Base-by-base conservation (phyloP, 92 coral and sea anemone species). In the Umimayanthus kanabou region DNA sequence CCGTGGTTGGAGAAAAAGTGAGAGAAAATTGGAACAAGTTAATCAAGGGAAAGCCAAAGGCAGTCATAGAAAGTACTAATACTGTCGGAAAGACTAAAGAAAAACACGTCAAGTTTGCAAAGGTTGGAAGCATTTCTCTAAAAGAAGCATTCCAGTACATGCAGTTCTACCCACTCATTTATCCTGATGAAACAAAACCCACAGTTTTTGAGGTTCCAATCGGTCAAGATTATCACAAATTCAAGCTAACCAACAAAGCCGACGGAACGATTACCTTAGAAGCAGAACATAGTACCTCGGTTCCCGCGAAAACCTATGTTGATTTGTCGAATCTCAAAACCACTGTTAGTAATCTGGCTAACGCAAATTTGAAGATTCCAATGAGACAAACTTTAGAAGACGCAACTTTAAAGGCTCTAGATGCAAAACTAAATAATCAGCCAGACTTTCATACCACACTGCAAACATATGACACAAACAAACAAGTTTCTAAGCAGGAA, bases 81-180 rank as follows among this genome's bases (percentile, higher is more conserved):
- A 9, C 26, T 23, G 66, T 50, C 15, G 74, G 71, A 20, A 61
- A 16, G 7, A 22, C 25, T 61, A 14, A 5, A 1, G 79, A 79
- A 79, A 88, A 88, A 69, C 86, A 42, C 66, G 86, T 88, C 16
- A 79, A 26, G 33, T 88, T 88, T 66, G 82, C 39, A 74, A 73
- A 47, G 18, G 16, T 81, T 22, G 76, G 86, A 13, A 28, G 39
- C 42, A 20, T 88, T 18, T 15, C 88, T 2, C 11, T 89, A 5
- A 89, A 89, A 79, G 89, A 85, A 45, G 88, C 77, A 4, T 89
- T 89, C 33, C 85, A 85, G 10, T 67, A 61, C 50, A 66, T 89
- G 80, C 89, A 85, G 89, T 78, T 5, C 23, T 89, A 84, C 28
- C 92, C 92, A 4, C 85, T 77, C 39, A 80, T 89, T 77, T 88